Evolutionary conservation across 2,888 invertebrate genomes (phyloP).

Genomic region (Mythimna impura): DNA sequence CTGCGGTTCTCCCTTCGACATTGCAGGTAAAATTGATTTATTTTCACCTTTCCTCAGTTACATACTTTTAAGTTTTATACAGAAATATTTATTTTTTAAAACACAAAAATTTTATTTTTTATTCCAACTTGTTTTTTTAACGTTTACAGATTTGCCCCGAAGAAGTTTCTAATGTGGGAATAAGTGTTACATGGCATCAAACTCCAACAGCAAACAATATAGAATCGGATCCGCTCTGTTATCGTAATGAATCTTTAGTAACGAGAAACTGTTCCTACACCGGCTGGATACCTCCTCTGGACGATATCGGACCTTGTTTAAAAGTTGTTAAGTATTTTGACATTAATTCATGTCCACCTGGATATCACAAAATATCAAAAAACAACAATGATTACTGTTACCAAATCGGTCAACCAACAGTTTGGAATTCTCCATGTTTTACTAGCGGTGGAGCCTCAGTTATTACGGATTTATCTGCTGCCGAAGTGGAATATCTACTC

Average conservation of each 20-base stretch:
- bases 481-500: conserved; percentile 76
- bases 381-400: conserved; percentile 80
- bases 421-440: conserved; percentile 83
- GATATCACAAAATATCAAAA: conserved; percentile 77
- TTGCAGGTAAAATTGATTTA: conserved; percentile 32
- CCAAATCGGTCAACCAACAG: conserved; percentile 71
- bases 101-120: not conserved
- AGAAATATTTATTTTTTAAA: not conserved
- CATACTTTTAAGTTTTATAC: not conserved
- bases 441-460: conserved; percentile 82
- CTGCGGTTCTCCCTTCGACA: conserved; percentile 23
- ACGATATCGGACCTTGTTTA: conserved; percentile 74
- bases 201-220: conserved; percentile 72
- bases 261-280: conserved; percentile 79
- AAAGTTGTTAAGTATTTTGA: conserved; percentile 74
- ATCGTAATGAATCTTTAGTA: conserved; percentile 72
- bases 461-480: conserved; percentile 78
- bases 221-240: conserved; percentile 80
- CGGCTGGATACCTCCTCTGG: conserved; percentile 76
- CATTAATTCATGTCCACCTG: conserved; percentile 78
- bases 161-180: conserved; percentile 76
- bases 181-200: conserved; percentile 79
- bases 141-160: conserved; percentile 78
- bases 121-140: not conserved
- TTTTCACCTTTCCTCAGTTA: not conserved